Evolutionary conservation across 2,888 invertebrate species (phyloP).

Genomic region (Alentia gelatinosa): DNA sequence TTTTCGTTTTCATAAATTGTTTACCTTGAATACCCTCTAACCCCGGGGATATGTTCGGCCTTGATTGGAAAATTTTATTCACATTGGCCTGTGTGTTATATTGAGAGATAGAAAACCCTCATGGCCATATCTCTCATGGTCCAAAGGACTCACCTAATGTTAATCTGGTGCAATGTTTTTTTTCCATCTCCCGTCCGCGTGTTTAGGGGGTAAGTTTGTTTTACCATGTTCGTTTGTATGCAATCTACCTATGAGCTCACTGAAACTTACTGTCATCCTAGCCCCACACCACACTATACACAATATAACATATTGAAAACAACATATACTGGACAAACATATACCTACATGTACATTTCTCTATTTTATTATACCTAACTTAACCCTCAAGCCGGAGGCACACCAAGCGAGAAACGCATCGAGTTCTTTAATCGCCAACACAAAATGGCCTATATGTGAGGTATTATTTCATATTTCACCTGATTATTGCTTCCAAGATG

Average conservation of each 20-base stretch:
- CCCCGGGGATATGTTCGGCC: neutral
- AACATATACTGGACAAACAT: too few relatives aligned
- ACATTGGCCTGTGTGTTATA: neutral
- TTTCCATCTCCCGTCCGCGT: neutral
- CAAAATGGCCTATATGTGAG: too few relatives aligned
- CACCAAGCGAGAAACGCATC: too few relatives aligned
- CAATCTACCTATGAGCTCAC: neutral
- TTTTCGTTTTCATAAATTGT: too few relatives aligned
- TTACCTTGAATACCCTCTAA: neutral
- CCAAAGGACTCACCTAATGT: neutral
- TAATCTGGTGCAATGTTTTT: neutral
- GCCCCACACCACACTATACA: too few relatives aligned
- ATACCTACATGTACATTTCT: too few relatives aligned
- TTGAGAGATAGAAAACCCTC: neutral
- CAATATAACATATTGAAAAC: too few relatives aligned
- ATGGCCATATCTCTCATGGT: neutral
- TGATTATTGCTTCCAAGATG: too few relatives aligned
- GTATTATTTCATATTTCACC: too few relatives aligned
- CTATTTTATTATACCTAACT: too few relatives aligned
- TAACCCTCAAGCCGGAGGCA: too few relatives aligned
- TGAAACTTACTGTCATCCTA: neutral
- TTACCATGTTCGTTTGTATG: neutral
- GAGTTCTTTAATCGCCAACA: too few relatives aligned
- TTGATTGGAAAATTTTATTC: neutral
- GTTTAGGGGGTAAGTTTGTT: conserved; percentile 12